A percentile compares a stretch with the other conserved stretches of the same genome.
Evolutionary conservation across 2,113 vertebrate species (phyloP).

Genomic region (Anser cygnoides): DNA sequence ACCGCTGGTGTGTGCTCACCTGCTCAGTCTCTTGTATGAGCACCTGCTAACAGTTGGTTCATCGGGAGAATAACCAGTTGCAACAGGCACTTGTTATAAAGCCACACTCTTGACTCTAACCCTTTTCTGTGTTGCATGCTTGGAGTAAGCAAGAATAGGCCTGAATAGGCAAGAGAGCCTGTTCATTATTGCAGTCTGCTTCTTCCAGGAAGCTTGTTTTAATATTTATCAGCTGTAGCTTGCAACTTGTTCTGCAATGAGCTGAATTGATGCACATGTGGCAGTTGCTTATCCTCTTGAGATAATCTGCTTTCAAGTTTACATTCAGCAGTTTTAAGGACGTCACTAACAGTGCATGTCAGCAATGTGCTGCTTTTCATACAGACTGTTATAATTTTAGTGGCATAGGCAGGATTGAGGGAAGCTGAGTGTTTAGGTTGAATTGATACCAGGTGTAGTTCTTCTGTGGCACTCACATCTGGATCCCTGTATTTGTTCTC

Average conservation of each 20-base stretch:
- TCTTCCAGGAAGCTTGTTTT: not conserved
- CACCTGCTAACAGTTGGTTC: not conserved
- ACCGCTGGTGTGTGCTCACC: not conserved
- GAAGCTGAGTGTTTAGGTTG: not conserved
- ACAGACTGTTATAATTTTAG: not conserved
- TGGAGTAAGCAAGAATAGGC: not conserved
- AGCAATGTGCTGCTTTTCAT: slow-evolving; percentile 24
- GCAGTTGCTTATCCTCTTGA: slow-evolving; percentile 63
- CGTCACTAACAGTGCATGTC: slow-evolving; percentile 1
- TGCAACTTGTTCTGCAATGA: not conserved
- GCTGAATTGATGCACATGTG: slow-evolving; percentile 25
- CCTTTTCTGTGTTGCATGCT: not conserved
- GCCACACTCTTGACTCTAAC: not conserved
- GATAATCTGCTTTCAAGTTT: slow-evolving; percentile 63
- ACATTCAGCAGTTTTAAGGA: slow-evolving; percentile 51
- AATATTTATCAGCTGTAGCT: slow-evolving; percentile 13
- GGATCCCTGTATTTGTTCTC: not conserved
- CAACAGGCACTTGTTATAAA: not conserved
- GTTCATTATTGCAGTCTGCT: not conserved
- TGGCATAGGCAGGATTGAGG: not conserved
- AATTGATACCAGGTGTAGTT: slow-evolving; percentile 29
- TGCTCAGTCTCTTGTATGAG: not conserved
- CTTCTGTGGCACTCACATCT: not conserved
- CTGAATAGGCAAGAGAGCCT: not conserved
- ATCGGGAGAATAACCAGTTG: not conserved